Evolutionary conservation across 2,888 invertebrate species (phyloP).

Genomic region (Caenorhabditis sulstoni): DNA sequence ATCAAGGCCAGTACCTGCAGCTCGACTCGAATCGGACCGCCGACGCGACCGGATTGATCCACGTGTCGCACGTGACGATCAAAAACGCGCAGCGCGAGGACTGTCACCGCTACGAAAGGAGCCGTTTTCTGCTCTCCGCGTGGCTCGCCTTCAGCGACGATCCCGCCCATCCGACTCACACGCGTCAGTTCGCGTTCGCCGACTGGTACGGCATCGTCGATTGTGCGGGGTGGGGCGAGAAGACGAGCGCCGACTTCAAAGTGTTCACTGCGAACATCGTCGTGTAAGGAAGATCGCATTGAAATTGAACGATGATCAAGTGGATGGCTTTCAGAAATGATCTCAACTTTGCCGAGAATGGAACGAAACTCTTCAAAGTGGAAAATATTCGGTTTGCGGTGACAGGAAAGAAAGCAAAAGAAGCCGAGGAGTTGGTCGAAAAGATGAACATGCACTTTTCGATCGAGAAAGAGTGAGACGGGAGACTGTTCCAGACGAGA

Average conservation of each 20-base stretch:
- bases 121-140: background rate
- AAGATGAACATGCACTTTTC: background rate
- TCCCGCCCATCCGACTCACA: constrained; percentile 9
- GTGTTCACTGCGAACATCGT: background rate
- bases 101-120: background rate
- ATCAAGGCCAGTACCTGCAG: too few relatives aligned
- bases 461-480: too few relatives aligned
- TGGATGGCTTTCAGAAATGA: background rate
- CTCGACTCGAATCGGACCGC: too few relatives aligned
- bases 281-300: background rate
- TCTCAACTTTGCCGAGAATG: background rate
- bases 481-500: too few relatives aligned
- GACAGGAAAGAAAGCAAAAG: background rate
- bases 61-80: too few relatives aligned
- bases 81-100: background rate
- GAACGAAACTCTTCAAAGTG: constrained; percentile 2
- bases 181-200: constrained; percentile 11
- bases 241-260: background rate
- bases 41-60: too few relatives aligned
- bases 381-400: background rate
- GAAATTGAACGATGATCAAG: background rate
- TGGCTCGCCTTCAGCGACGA: constrained; percentile 34
- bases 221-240: background rate
- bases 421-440: background rate
- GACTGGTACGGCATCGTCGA: constrained; percentile 25